These are phyloP conservation scores for Hylyphantes graminicola DNA, from an alignment of 1,140 invertebrate species.

Conservation along the genomic window DNA sequence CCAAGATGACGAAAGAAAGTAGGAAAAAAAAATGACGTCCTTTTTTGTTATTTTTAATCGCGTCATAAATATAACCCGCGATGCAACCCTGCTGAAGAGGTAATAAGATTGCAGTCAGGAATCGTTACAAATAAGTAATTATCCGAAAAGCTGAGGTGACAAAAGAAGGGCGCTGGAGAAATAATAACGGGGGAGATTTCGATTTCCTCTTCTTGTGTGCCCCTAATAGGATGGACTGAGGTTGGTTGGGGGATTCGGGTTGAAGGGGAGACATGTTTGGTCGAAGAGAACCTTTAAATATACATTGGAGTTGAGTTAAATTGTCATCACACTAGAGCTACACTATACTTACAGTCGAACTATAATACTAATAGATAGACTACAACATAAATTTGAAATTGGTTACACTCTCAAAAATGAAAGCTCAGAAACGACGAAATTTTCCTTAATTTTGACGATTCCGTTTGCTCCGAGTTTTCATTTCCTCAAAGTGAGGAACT, in stretches of 20 bases:
- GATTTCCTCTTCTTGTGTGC: slow-evolving; percentile 13
- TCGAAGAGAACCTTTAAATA: background rate
- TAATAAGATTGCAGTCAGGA: slow-evolving; percentile 39
- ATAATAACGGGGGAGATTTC: slow-evolving; percentile 38
- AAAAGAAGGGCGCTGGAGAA: slow-evolving; percentile 19
- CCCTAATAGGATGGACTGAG: background rate
- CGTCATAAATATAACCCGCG: slow-evolving; percentile 44
- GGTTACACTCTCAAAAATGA: too few species aligned
- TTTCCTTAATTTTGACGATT: too few species aligned
- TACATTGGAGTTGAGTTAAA: background rate
- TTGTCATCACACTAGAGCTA: background rate
- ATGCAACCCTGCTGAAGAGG: slow-evolving; percentile 12
- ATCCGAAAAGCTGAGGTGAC: slow-evolving; percentile 32
- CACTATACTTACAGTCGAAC: too few species aligned
- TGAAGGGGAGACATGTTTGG: slow-evolving; percentile 30
- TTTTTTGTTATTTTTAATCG: slow-evolving; percentile 5
- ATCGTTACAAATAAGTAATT: slow-evolving; percentile 54
- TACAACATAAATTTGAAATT: too few species aligned
- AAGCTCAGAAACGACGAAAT: too few species aligned
- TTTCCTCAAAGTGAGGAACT: too few species aligned
- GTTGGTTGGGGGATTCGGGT: background rate
- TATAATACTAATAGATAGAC: too few species aligned
- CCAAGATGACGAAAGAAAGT: background rate
- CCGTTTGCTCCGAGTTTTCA: too few species aligned
- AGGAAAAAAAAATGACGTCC: background rate